Evolutionary conservation across 2,797 vertebrate species (phyloP), one percentile per base, ranked within the genome.

Genomic region (Pseudomugil tenellus): DNA sequence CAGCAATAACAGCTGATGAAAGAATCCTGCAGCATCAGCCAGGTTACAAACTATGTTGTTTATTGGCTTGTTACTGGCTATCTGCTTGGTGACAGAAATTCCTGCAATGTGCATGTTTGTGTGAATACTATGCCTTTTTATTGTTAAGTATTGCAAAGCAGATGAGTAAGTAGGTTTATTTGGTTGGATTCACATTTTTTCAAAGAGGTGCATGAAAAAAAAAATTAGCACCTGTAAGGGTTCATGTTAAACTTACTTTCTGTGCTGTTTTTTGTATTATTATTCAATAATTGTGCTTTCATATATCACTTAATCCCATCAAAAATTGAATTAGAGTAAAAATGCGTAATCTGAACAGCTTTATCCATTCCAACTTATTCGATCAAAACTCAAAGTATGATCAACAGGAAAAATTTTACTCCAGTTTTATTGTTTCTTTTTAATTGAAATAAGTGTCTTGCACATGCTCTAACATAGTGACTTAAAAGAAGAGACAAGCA

Each of bases 1-100:
- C 81, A 78, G 77, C 75, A 79, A 67, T 68, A 80, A 83, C 80
- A 79, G 77, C 72, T 85, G 84, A 88, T 86, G 79, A 84, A 90
- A 79, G 61, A 78, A 80, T 87, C 79, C 81, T 73, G 46, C 51
- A 65, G 74, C 39, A 81, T 83, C 72, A 83, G 78, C 74, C 82
- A 75, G 72, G 74, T 79, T 80, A 49, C 72, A 57, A 61, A 65
- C 64, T 72, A 54, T 46, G 74, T 67, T 79, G 56, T 59, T 85
- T 79, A 74, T 72, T 74, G 64, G 57, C n/a, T 52, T 70, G 69
- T 76, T 77, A 35, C 81, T 64, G 61, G 63, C 62, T 79, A 84
- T 84, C 67, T 75, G 31, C 49, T 26, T 2, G 11, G 23, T 52
- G 25, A 12, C 49, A 52, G 25, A 26, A 26, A 23, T 28, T 6